Evolutionary conservation across 2,888 invertebrate genomes (phyloP).

Genomic region (Operophtera brumata): DNA sequence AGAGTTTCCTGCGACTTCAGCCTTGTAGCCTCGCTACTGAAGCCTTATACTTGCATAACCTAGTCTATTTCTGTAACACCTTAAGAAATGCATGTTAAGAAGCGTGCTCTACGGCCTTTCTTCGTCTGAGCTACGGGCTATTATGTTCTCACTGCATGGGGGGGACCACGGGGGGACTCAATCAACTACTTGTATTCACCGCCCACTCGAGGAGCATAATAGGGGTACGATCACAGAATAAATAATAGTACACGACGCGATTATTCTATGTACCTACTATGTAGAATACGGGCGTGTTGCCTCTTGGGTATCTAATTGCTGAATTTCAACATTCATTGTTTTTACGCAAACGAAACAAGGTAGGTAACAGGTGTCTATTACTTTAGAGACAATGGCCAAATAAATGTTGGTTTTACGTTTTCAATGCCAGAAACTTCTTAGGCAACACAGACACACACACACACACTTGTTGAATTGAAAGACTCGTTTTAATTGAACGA

Average conservation of each 20-base stretch:
- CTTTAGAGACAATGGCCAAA: conserved; percentile 14
- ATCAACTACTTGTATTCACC: background rate
- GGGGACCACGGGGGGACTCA: background rate
- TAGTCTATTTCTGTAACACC: conserved; percentile 33
- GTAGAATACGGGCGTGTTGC: too few relatives aligned
- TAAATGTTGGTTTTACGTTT: conserved; percentile 9
- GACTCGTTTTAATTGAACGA: too few relatives aligned
- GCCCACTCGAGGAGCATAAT: conserved; percentile 1
- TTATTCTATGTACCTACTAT: too few relatives aligned
- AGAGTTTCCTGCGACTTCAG: conserved; percentile 39
- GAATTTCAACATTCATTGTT: background rate
- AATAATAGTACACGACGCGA: too few relatives aligned
- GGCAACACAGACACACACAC: conserved; percentile 7
- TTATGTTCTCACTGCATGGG: background rate
- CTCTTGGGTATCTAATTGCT: background rate
- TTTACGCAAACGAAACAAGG: background rate
- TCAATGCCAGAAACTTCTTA: conserved; percentile 22
- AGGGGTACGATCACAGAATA: conserved; percentile 2
- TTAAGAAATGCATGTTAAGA: conserved; percentile 17
- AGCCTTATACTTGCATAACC: conserved; percentile 45
- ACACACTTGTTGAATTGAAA: background rate
- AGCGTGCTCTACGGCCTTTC: background rate
- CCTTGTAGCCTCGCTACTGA: conserved; percentile 38
- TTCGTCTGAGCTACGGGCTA: background rate
- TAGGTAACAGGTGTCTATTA: conserved; percentile 9